Evolutionary conservation across 1,140 invertebrate species (phyloP).

Genomic region (Aporrectodea caliginosa): DNA sequence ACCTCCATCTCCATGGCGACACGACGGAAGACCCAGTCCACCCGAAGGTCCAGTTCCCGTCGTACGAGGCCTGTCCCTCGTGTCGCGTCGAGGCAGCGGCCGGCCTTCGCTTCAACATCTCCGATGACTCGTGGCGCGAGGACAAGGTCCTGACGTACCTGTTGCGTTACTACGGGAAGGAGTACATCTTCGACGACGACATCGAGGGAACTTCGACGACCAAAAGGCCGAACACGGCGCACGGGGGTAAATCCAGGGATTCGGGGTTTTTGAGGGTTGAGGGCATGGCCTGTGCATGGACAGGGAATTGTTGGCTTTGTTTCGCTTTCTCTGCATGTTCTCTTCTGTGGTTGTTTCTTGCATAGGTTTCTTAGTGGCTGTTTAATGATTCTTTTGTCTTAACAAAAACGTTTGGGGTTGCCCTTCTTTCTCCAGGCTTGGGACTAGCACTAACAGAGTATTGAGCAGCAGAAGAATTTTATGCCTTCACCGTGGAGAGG

Average conservation of each 20-base stretch:
- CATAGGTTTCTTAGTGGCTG: too few relatives aligned
- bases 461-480: too few relatives aligned
- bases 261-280: background rate
- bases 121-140: background rate
- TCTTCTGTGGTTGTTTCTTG: too few relatives aligned
- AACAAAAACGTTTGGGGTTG: too few relatives aligned
- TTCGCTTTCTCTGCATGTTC: too few relatives aligned
- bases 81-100: slow-evolving; percentile 60
- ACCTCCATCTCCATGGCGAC: slow-evolving; percentile 80
- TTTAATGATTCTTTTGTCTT: too few relatives aligned
- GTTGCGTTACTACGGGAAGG: background rate
- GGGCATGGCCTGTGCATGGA: background rate
- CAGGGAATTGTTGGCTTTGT: too few relatives aligned
- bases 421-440: too few relatives aligned
- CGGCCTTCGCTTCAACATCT: background rate
- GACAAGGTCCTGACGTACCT: background rate
- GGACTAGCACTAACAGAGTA: too few relatives aligned
- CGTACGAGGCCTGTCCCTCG: slow-evolving; percentile 63
- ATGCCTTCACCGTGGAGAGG: too few relatives aligned
- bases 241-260: background rate
- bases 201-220: background rate
- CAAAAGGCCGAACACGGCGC: too few relatives aligned
- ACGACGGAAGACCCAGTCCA: slow-evolving; percentile 81
- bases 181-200: background rate
- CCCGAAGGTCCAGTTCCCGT: slow-evolving; percentile 88